Evolutionary conservation across 2,888 invertebrate genomes (phyloP).

Genomic region (Antheraea assamensis): DNA sequence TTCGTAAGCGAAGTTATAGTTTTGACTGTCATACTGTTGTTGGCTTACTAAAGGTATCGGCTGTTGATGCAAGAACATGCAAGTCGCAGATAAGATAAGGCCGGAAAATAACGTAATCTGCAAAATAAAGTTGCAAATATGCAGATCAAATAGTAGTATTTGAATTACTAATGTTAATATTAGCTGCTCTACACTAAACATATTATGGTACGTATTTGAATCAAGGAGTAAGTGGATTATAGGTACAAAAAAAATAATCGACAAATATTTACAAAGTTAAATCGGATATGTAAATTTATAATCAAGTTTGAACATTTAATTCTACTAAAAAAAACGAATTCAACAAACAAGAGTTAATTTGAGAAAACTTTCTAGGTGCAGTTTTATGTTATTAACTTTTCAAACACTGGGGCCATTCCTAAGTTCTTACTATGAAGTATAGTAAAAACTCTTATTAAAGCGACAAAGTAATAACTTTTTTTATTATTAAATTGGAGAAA

Average conservation of each 20-base stretch:
- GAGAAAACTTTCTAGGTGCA: background rate
- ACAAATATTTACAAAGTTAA: background rate
- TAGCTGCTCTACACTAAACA: background rate
- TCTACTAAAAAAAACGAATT: background rate
- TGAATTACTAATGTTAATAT: background rate
- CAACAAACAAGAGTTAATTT: background rate
- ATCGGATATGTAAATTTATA: background rate
- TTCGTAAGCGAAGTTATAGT: slow-evolving; percentile 81
- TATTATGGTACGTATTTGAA: background rate
- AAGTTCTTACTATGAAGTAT: background rate
- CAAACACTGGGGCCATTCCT: background rate
- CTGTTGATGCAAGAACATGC: slow-evolving; percentile 61
- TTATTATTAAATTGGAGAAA: background rate
- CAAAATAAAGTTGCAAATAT: slow-evolving; percentile 25
- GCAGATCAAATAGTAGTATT: background rate
- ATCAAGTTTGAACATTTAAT: background rate
- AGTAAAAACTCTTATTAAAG: slow-evolving; percentile 4
- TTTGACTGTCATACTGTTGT: slow-evolving; percentile 52
- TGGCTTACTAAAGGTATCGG: slow-evolving; percentile 40
- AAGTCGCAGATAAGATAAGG: slow-evolving; percentile 59
- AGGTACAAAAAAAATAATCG: background rate
- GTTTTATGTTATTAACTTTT: background rate
- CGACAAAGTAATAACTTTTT: background rate
- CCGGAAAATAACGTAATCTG: slow-evolving; percentile 49
- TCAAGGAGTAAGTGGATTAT: background rate